Conservation (phyloP, 1,140 invertebrate species). For the Charaxes varanes region DNA sequence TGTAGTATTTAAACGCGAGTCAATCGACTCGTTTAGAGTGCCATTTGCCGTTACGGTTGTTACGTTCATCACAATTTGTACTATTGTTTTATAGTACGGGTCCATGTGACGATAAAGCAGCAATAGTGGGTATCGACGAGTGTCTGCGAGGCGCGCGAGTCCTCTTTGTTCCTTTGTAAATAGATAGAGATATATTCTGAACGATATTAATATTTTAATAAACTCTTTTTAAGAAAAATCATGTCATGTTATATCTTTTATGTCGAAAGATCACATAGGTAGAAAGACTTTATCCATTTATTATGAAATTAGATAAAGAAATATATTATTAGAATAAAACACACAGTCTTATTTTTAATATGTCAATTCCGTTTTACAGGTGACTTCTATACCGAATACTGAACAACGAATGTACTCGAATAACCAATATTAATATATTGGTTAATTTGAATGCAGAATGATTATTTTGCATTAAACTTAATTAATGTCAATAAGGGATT, state of each 20-base stretch:
- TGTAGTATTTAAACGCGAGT: slow-evolving; percentile 53
- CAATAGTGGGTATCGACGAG: slow-evolving; percentile 25
- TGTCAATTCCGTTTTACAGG: no score
- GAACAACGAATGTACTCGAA: no score
- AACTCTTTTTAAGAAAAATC: slow-evolving; percentile 48
- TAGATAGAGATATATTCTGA: slow-evolving; percentile 58
- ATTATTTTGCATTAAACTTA: no score
- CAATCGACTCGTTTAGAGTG: slow-evolving; percentile 53
- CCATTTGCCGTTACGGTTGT: slow-evolving; percentile 58
- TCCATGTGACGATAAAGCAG: slow-evolving; percentile 51
- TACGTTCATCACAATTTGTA: slow-evolving; percentile 35
- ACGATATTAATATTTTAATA: slow-evolving; percentile 69
- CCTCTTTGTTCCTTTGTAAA: slow-evolving; percentile 44
- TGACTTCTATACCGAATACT: no score
- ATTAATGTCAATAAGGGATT: no score
- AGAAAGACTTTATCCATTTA: slow-evolving; percentile 38
- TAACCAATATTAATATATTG: no score
- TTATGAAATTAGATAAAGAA: slow-evolving; percentile 37
- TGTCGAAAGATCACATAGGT: slow-evolving; percentile 42
- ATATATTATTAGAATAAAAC: slow-evolving; percentile 22
- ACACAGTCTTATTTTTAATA: no score
- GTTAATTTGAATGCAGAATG: no score
- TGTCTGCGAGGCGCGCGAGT: slow-evolving; percentile 25
- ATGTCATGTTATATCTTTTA: slow-evolving; percentile 40
- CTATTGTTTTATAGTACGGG: slow-evolving; percentile 42